phyloP scores from a whole-genome alignment of 2,797 vertebrate genomes.

The Sebastolobus alascanus region DNA sequence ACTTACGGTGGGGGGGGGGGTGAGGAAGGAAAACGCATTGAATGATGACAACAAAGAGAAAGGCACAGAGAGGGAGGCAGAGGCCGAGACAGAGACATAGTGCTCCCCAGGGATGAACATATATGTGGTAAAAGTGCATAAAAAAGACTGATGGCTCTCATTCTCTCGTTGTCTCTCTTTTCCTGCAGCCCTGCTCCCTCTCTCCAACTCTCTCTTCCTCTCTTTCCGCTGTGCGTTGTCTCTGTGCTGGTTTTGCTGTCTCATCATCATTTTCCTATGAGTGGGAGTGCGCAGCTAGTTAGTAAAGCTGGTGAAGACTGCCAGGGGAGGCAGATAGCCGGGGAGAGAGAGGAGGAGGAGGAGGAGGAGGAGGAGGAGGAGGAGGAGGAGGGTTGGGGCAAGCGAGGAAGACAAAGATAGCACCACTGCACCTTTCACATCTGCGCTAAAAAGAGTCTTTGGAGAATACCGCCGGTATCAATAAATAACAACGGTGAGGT shows the following conservation, averaged over 20 bases:
- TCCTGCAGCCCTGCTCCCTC: slow-evolving; percentile 30
- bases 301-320: slow-evolving; percentile 68
- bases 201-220: not conserved
- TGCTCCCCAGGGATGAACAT: slow-evolving; percentile 68
- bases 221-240: slow-evolving; percentile 56
- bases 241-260: slow-evolving; percentile 77
- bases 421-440: slow-evolving; percentile 72
- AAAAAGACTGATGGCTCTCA: slow-evolving; percentile 77
- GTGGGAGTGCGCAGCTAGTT: slow-evolving; percentile 77
- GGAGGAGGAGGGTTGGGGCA: not conserved
- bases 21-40: slow-evolving; percentile 47
- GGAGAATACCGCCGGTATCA: slow-evolving; percentile 70
- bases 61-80: slow-evolving; percentile 35
- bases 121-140: slow-evolving; percentile 73
- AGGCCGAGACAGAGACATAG: slow-evolving; percentile 63
- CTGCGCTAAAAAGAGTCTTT: slow-evolving; percentile 71
- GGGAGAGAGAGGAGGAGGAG: slow-evolving; percentile 6
- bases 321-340: slow-evolving; percentile 50
- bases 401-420: slow-evolving; percentile 71
- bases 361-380: not conserved
- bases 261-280: slow-evolving; percentile 82
- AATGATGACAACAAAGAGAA: slow-evolving; percentile 69
- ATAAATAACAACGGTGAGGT: slow-evolving; percentile 72
- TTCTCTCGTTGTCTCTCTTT: slow-evolving; percentile 56
- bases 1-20: slow-evolving; percentile 19